phyloP scores from a whole-genome alignment of 2,888 invertebrate genomes.

The Theodoxus fluviatilis region DNA sequence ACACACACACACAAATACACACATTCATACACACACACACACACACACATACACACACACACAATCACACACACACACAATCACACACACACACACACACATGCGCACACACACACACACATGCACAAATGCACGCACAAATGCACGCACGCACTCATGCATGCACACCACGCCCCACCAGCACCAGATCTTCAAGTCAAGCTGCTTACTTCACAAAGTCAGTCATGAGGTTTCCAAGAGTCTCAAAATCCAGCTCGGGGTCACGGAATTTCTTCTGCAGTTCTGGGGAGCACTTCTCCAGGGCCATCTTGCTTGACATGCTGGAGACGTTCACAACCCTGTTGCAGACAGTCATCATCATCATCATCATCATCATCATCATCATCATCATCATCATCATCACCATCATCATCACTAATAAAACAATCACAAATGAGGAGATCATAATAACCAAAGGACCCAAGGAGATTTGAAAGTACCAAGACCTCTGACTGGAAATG shows the following conservation, averaged over 20 bases:
- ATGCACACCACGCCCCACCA: background rate
- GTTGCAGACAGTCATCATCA: too few relatives aligned
- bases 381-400: too few relatives aligned
- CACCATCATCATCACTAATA: too few relatives aligned
- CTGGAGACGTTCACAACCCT: constrained; percentile 73
- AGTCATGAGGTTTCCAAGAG: constrained; percentile 72
- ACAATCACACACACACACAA: too few relatives aligned
- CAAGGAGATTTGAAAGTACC: too few relatives aligned
- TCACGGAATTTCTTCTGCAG: constrained; percentile 43
- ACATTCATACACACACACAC: background rate
- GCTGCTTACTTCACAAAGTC: constrained; percentile 71
- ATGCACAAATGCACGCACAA: background rate
- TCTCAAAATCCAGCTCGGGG: constrained; percentile 70
- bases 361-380: too few relatives aligned
- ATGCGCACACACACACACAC: too few relatives aligned
- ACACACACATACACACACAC: background rate
- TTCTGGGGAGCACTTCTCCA: constrained; percentile 61
- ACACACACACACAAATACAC: too few relatives aligned
- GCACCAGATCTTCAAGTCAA: background rate
- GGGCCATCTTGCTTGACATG: constrained; percentile 72
- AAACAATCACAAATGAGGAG: too few relatives aligned
- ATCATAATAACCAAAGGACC: too few relatives aligned
- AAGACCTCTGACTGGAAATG: too few relatives aligned
- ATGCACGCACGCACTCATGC: background rate
- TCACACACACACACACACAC: background rate